A percentile compares a stretch with the other conserved stretches of the same genome.
Conservation (phyloP, 2,113 vertebrate species). For the Myotis lucifugus region DNA sequence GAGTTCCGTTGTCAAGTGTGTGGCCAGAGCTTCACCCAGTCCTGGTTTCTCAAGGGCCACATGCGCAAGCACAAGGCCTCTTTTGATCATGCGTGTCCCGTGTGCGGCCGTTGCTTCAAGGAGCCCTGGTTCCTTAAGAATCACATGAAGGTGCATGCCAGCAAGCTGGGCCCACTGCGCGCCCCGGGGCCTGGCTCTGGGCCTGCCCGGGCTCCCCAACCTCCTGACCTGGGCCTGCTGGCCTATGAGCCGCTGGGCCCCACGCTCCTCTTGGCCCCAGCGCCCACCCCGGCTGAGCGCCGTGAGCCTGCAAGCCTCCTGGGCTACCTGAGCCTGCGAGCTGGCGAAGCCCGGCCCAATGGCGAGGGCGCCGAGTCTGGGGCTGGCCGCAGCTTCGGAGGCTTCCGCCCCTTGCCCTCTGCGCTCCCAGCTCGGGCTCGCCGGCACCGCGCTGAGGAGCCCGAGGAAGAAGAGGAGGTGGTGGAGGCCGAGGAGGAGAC, state of each 20-base stretch:
- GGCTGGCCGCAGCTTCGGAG: constrained; percentile 82
- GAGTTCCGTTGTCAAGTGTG: constrained; percentile 93
- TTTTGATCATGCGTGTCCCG: constrained; percentile 94
- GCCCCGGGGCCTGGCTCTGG: constrained; percentile 61
- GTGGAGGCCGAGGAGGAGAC: constrained; percentile 75
- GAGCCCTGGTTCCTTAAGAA: constrained; percentile 98
- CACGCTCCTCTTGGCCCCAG: constrained; percentile 87
- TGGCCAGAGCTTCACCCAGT: constrained; percentile 95
- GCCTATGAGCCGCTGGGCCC: constrained; percentile 91
- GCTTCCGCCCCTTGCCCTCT: constrained; percentile 75
- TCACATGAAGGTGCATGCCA: constrained; percentile 97
- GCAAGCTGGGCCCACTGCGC: constrained; percentile 88
- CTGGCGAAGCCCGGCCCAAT: constrained; percentile 84
- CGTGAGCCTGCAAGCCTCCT: constrained; percentile 87
- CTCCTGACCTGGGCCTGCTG: constrained; percentile 82
- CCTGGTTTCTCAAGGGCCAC: constrained; percentile 96
- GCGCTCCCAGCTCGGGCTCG: constrained; percentile 70
- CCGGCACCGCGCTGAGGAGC: constrained; percentile 68
- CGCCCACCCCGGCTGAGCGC: constrained; percentile 74
- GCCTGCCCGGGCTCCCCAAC: constrained; percentile 71
- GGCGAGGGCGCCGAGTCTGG: constrained; percentile 91
- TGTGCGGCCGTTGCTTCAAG: constrained; percentile 95
- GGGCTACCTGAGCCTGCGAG: constrained; percentile 89
- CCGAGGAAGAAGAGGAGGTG: constrained; percentile 76
- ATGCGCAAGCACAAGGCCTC: constrained; percentile 97